Evolutionary conservation across 2,888 invertebrate genomes (phyloP), one percentile per base, ranked within the genome.

Genomic region (Galeruca laticollis): DNA sequence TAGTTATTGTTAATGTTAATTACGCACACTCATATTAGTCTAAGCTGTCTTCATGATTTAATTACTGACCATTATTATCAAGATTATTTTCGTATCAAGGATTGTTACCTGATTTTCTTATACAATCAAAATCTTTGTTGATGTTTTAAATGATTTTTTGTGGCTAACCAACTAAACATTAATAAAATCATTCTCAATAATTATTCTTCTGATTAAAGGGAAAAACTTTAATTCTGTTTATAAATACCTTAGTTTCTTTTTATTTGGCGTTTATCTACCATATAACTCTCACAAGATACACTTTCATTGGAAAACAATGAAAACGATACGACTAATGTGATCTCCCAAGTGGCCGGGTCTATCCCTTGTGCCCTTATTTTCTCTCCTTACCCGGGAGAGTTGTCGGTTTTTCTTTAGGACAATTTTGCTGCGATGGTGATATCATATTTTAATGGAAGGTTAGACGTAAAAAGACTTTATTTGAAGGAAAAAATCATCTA

Each of bases 331-430:
- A 40, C 60, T 71, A 64, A 71, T 64, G 26, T 49, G 64, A 68
- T 66, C 37, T 71, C 71, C 68, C 71, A 71, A 68, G 64, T 68
- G 71, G 64, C 54, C 60, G 43, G 40, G 37, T 57, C 70, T 52
- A 63, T 67, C 47, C 51, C 63, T 67, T 56, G 49, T 71, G 63
- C 56, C 64, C 64, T 51, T 66, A 49, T 63, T 56, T 71, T 70
- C 37, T 43, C 54, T 21, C 15, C 33, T 47, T 57, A 33, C 68
- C 26, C 61, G 26, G 47, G 56, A 56, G 54, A 61, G 60, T 60
- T 68, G 43, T 43, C 18, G 70, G 59, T 59, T 60, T 60, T 57
- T 47, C 62, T 67, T 67, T 63, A 56, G 57, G 63, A 68, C 15
- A 26, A 54, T 59, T 59, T 63, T 67, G 57, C 37, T 51, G 21